Evolutionary conservation across 2,888 invertebrate genomes (phyloP).

Genomic region (Noctua pronuba): DNA sequence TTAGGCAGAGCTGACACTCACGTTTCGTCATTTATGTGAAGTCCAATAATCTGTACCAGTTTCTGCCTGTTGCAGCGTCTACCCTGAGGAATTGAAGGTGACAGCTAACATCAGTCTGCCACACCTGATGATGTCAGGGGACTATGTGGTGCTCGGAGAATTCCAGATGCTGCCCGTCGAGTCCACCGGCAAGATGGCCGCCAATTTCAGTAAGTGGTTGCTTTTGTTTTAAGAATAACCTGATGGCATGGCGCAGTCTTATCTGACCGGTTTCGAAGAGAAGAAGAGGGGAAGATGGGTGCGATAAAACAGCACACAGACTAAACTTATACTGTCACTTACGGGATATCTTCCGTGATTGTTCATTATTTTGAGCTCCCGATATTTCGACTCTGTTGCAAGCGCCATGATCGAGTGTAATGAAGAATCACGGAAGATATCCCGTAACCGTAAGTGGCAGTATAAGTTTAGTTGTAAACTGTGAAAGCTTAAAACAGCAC

Average conservation of each 20-base stretch:
- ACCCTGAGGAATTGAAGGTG: constrained; percentile 85
- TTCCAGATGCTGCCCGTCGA: constrained; percentile 90
- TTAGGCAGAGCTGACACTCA: background rate
- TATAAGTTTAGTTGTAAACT: too few species aligned
- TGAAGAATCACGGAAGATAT: too few species aligned
- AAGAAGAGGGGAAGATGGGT: background rate
- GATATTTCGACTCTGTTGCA: too few species aligned
- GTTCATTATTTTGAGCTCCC: too few species aligned
- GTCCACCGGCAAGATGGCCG: constrained; percentile 90
- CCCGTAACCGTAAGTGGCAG: too few species aligned
- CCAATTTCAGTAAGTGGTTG: constrained; percentile 90
- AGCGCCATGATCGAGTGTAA: too few species aligned
- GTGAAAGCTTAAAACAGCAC: background rate
- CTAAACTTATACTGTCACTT: too few species aligned
- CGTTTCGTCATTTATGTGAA: background rate
- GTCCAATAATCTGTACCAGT: background rate
- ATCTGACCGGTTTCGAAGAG: background rate
- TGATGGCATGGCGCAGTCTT: background rate
- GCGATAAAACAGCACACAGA: background rate
- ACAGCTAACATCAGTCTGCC: constrained; percentile 85
- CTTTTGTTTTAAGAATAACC: background rate
- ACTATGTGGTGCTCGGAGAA: constrained; percentile 87
- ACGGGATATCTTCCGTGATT: too few species aligned
- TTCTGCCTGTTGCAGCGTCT: constrained; percentile 76
- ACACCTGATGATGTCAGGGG: constrained; percentile 82